phyloP scores from a whole-genome alignment of 2,113 vertebrate genomes.

The Chloebia gouldiae region DNA sequence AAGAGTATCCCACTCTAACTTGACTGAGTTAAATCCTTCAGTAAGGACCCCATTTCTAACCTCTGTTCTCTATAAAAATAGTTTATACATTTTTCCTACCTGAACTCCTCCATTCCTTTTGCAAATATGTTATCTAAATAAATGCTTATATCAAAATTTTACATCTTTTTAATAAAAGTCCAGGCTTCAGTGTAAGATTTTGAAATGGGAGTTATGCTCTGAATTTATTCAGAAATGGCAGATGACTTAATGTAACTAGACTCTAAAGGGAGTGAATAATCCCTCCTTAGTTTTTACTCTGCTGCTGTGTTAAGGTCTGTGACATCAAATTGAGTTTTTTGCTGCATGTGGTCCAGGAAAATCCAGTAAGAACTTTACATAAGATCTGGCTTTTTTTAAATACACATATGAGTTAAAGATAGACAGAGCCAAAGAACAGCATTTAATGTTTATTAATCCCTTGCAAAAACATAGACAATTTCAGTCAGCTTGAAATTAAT shows the following conservation, averaged over 20 bases:
- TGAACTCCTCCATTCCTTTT: not conserved
- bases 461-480: conserved; percentile 20
- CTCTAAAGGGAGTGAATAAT: not conserved
- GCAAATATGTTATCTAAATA: not conserved
- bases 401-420: not conserved
- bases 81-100: not conserved
- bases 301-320: not conserved
- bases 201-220: not conserved
- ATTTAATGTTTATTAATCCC: conserved; percentile 31
- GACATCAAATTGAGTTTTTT: not conserved
- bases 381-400: not conserved
- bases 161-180: not conserved
- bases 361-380: not conserved
- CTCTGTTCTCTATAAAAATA: not conserved
- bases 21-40: not conserved
- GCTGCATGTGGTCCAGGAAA: not conserved
- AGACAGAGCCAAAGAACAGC: not conserved
- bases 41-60: not conserved
- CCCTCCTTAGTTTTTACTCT: not conserved
- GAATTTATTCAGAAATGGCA: not conserved
- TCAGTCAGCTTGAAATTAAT: not conserved
- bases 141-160: not conserved
- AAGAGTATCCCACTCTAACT: not conserved
- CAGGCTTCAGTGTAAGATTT: not conserved
- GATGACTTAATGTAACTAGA: not conserved